Evolutionary conservation across 2,797 vertebrate genomes (phyloP).

Genomic region (Helicolenus hilgendorfi): DNA sequence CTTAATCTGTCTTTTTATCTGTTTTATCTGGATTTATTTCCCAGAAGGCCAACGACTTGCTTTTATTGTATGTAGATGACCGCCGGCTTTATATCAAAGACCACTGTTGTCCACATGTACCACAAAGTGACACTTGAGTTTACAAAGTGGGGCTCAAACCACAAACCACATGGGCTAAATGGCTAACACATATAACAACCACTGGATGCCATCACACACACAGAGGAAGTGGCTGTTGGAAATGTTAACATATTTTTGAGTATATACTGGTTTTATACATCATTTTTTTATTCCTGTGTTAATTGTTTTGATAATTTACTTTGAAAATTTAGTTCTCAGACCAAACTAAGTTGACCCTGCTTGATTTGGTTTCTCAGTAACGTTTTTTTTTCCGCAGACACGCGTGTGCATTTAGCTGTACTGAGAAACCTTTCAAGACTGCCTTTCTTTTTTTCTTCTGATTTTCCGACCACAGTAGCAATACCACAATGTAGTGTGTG

Average conservation of each 20-base stretch:
- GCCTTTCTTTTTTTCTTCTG: neutral
- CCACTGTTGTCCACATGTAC: conserved; percentile 42
- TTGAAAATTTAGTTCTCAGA: neutral
- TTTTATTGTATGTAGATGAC: neutral
- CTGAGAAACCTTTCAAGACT: conserved; percentile 3
- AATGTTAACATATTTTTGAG: neutral
- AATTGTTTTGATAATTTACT: neutral
- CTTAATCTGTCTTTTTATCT: neutral
- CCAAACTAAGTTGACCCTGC: neutral
- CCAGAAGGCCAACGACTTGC: neutral
- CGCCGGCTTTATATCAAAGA: conserved; percentile 1
- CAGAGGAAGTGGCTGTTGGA: neutral
- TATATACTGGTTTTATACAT: neutral
- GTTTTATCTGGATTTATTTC: conserved; percentile 29
- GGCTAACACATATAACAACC: neutral
- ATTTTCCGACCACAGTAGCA: conserved; percentile 61
- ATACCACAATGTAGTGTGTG: conserved; percentile 38
- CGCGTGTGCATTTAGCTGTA: neutral
- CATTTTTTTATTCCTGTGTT: neutral
- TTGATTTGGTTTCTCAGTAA: neutral
- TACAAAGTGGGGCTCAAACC: conserved; percentile 35
- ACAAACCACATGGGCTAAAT: conserved; percentile 56
- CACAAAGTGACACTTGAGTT: conserved; percentile 15
- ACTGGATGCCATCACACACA: neutral
- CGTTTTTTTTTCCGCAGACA: neutral